phyloP scores from a whole-genome alignment of 2,113 vertebrate species.

The Anguilla japonica region DNA sequence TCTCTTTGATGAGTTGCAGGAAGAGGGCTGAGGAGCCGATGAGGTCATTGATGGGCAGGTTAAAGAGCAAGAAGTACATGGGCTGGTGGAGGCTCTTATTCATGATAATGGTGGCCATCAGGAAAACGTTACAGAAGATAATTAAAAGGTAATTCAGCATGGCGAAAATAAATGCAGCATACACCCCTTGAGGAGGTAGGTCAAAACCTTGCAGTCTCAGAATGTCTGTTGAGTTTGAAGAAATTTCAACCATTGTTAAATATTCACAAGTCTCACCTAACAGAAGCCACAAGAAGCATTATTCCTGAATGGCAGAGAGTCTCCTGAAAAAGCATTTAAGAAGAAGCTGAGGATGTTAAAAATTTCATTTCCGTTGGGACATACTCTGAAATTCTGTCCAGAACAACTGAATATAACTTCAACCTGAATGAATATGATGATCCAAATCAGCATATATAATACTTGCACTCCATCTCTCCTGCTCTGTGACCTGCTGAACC shows the following conservation, averaged over 20 bases:
- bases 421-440: no score
- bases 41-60: slow-evolving; percentile 61
- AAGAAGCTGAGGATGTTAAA: no score
- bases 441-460: no score
- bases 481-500: no score
- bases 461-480: no score
- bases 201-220: neutral
- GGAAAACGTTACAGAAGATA: slow-evolving; percentile 39
- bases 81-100: slow-evolving; percentile 60
- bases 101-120: slow-evolving; percentile 45
- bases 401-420: no score
- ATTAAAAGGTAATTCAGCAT: neutral
- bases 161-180: neutral
- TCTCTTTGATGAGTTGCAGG: slow-evolving; percentile 51
- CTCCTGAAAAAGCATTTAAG: neutral
- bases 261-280: neutral
- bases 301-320: neutral
- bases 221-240: neutral
- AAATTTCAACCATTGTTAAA: neutral
- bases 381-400: no score
- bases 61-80: slow-evolving; percentile 67
- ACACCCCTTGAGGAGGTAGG: neutral
- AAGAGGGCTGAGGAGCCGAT: slow-evolving; percentile 64
- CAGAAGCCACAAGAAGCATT: neutral
- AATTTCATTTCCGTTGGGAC: no score